phyloP scores from a whole-genome alignment of 2,888 invertebrate genomes.

The Acanthoscelides obtectus region DNA sequence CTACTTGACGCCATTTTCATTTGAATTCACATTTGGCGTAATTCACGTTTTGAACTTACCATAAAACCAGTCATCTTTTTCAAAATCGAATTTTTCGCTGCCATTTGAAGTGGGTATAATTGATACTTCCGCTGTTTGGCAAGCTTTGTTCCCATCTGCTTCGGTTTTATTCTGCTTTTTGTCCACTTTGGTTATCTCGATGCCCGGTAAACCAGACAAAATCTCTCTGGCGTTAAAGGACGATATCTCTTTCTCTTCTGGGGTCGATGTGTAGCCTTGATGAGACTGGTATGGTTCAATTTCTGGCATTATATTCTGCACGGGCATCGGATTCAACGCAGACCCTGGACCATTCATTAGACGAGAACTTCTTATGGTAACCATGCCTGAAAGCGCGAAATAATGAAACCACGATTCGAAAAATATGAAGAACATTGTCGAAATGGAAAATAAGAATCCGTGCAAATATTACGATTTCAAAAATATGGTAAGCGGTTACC shows the following conservation, averaged over 20 bases:
- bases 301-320: constrained; percentile 22
- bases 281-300: not conserved
- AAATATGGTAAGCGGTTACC: too few species aligned
- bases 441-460: too few species aligned
- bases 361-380: constrained; percentile 74
- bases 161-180: constrained; percentile 33
- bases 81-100: constrained; percentile 33
- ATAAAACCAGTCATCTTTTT: constrained; percentile 44
- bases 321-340: constrained; percentile 38
- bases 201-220: constrained; percentile 44
- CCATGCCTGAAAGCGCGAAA: constrained; percentile 51
- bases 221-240: constrained; percentile 44
- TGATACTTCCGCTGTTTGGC: constrained; percentile 44
- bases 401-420: too few species aligned
- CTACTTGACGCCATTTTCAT: too few species aligned
- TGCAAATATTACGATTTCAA: too few species aligned
- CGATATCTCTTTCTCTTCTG: constrained; percentile 21
- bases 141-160: constrained; percentile 32
- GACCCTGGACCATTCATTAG: constrained; percentile 42
- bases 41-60: constrained; percentile 35
- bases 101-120: constrained; percentile 43
- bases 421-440: too few species aligned
- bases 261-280: constrained; percentile 4
- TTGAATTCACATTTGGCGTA: too few species aligned
- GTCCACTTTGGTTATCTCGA: constrained; percentile 46